phyloP scores from a whole-genome alignment of 2,888 invertebrate genomes.

The Lamproptera curius region DNA sequence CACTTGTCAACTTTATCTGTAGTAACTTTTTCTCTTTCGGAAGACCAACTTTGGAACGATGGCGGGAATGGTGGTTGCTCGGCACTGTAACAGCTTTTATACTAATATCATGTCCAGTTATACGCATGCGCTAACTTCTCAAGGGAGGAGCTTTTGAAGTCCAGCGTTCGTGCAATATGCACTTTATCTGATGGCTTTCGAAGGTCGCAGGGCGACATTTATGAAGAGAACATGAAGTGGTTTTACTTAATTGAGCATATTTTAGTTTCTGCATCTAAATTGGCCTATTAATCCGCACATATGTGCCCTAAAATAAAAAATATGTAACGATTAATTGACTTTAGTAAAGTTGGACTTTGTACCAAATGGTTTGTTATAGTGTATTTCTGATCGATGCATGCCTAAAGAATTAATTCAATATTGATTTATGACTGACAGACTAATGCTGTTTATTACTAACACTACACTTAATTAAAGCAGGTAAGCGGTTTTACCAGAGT shows the following conservation, averaged over 20 bases:
- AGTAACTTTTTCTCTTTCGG: conserved; percentile 29
- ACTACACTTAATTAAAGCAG: too few species aligned
- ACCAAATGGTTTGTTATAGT: too few species aligned
- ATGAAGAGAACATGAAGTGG: conserved; percentile 21
- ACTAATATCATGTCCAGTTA: conserved; percentile 26
- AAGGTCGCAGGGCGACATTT: conserved; percentile 37
- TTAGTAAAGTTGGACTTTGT: too few species aligned
- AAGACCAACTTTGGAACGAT: conserved; percentile 32
- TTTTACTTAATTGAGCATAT: conserved; percentile 7
- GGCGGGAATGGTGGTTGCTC: conserved; percentile 51
- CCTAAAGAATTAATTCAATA: too few species aligned
- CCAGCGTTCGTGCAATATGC: conserved; percentile 35
- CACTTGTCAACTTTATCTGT: conserved; percentile 46
- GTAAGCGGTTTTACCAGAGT: too few species aligned
- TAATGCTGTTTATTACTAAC: too few species aligned
- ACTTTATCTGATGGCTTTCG: conserved; percentile 44
- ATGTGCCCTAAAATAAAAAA: too few species aligned
- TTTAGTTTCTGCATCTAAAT: too few species aligned
- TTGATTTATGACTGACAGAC: too few species aligned
- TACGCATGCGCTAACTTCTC: conserved; percentile 49
- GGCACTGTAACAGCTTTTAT: conserved; percentile 48
- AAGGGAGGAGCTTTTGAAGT: conserved; percentile 41
- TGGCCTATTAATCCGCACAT: too few species aligned
- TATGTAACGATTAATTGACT: too few species aligned
- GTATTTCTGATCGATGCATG: too few species aligned